Conservation (phyloP, 2,888 invertebrate species). For the Eudemis profundana region DNA sequence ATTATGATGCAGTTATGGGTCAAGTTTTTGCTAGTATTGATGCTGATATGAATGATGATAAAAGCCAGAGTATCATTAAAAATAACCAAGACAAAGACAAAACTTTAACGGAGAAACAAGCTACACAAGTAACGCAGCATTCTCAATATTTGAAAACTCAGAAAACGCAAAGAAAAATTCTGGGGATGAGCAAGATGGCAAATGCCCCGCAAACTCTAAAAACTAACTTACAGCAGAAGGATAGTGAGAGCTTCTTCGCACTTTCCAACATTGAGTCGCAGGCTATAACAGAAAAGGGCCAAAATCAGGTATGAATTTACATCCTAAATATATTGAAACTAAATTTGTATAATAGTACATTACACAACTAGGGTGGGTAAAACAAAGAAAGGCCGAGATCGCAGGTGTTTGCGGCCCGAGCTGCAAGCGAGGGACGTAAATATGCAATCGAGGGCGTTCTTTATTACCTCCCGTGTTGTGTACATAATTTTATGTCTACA, state of each 20-base stretch:
- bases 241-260: slow-evolving; percentile 77
- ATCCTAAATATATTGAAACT: too few relatives aligned
- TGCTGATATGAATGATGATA: slow-evolving; percentile 66
- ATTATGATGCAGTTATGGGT: slow-evolving; percentile 72
- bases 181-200: slow-evolving; percentile 24
- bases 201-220: slow-evolving; percentile 15
- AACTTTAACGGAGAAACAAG: slow-evolving; percentile 22
- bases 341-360: neutral
- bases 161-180: slow-evolving; percentile 48
- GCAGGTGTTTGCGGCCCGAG: too few relatives aligned
- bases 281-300: slow-evolving; percentile 44
- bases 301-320: slow-evolving; percentile 53
- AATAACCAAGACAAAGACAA: slow-evolving; percentile 22
- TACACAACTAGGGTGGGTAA: too few relatives aligned
- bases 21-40: slow-evolving; percentile 77
- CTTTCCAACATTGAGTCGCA: slow-evolving; percentile 60
- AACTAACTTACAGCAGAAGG: slow-evolving; percentile 52
- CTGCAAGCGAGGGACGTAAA: too few relatives aligned
- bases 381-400: too few relatives aligned
- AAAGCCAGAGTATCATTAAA: slow-evolving; percentile 52
- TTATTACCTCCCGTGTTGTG: too few relatives aligned
- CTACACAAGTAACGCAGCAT: slow-evolving; percentile 27
- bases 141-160: slow-evolving; percentile 46
- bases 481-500: too few relatives aligned
- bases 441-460: too few relatives aligned